phyloP scores from a whole-genome alignment of 2,113 vertebrate genomes.

The Dasyornis broadbenti region DNA sequence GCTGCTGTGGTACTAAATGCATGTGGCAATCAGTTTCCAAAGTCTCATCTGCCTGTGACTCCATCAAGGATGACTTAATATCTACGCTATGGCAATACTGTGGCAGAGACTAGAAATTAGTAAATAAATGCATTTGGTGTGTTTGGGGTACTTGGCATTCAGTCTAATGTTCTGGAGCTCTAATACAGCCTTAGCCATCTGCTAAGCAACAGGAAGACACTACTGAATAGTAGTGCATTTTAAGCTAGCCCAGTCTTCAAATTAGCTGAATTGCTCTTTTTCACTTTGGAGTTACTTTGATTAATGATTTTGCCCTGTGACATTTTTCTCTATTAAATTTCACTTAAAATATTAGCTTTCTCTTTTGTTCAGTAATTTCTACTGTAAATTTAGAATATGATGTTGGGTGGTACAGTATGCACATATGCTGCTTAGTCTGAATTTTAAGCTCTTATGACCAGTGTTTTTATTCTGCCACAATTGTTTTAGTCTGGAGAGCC shows the following conservation, averaged over 20 bases:
- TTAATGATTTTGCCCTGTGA: neutral
- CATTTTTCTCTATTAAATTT: slow-evolving; percentile 7
- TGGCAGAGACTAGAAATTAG: slow-evolving; percentile 48
- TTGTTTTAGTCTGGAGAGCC: neutral
- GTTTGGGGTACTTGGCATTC: slow-evolving; percentile 26
- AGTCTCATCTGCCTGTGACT: slow-evolving; percentile 24
- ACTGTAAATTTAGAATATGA: neutral
- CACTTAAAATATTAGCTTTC: neutral
- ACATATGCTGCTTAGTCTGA: neutral
- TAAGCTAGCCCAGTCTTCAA: neutral
- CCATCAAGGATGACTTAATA: neutral
- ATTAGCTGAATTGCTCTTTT: slow-evolving; percentile 33
- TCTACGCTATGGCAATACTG: slow-evolving; percentile 19
- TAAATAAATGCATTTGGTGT: slow-evolving; percentile 27
- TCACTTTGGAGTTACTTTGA: neutral
- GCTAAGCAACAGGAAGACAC: neutral
- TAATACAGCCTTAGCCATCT: neutral
- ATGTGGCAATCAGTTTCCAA: neutral
- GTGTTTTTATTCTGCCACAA: neutral
- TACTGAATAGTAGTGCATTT: neutral
- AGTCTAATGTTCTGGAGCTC: slow-evolving; percentile 20
- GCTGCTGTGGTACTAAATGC: neutral
- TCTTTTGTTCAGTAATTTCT: slow-evolving; percentile 5
- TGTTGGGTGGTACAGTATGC: neutral
- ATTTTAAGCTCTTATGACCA: neutral